Percentiles rank a stretch among this genome's conserved stretches.
Conservation (phyloP, 2,888 invertebrate genomes). For the Drosophila tanythrix region DNA sequence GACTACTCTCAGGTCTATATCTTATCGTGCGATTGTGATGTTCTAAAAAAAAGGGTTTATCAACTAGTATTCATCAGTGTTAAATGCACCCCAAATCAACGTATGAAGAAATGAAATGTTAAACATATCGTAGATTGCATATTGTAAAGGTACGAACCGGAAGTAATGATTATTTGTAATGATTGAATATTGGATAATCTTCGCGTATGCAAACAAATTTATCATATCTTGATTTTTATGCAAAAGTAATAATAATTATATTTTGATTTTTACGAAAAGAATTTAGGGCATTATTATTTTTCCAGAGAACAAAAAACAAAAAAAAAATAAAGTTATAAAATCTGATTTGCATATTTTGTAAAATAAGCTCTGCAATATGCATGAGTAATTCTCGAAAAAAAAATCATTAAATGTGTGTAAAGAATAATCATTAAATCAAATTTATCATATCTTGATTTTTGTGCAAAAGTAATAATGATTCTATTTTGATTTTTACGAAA, state of each 20-base stretch:
- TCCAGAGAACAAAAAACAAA: background rate
- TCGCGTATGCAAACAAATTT: background rate
- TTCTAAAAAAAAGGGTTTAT: background rate
- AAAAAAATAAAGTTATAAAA: background rate
- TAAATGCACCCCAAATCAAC: conserved; percentile 23
- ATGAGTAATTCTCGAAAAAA: background rate
- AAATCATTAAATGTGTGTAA: background rate
- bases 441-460: no score
- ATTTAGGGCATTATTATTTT: background rate
- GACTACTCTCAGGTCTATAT: conserved; percentile 3
- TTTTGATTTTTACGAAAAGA: background rate
- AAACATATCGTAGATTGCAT: background rate
- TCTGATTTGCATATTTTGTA: background rate
- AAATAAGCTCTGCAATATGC: background rate
- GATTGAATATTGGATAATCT: background rate
- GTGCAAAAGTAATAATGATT: no score
- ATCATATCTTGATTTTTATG: background rate
- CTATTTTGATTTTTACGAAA: no score
- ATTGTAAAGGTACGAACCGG: background rate
- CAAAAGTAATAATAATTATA: background rate
- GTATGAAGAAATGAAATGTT: background rate
- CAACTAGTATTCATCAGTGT: conserved; percentile 8
- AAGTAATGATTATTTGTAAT: background rate
- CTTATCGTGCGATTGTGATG: conserved; percentile 6
- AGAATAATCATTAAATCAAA: background rate